phyloP scores from a whole-genome alignment of 2,888 invertebrate species.

The Neoaliturus tenellus region DNA sequence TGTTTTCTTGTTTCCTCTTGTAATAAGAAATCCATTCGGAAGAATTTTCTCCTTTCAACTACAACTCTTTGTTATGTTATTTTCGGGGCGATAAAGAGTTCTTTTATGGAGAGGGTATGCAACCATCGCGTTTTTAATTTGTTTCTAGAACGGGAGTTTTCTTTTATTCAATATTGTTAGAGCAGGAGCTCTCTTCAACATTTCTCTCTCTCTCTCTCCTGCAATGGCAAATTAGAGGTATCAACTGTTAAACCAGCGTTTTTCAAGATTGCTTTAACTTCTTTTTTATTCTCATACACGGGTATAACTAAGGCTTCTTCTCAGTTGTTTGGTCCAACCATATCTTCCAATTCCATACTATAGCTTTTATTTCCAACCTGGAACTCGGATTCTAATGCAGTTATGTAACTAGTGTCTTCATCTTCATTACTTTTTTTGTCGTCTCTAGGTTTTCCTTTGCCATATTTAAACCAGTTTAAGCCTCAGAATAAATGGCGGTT shows the following conservation, averaged over 20 bases:
- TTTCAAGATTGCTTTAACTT: background rate
- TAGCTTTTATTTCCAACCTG: background rate
- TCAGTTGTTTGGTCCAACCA: background rate
- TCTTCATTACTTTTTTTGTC: too few species aligned
- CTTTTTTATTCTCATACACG: background rate
- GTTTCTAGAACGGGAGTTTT: background rate
- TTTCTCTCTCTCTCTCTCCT: background rate
- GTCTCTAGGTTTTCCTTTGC: background rate
- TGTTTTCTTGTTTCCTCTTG: background rate
- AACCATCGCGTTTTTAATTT: background rate
- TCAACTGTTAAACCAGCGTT: background rate
- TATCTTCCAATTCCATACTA: background rate
- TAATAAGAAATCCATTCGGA: background rate
- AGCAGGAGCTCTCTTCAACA: background rate
- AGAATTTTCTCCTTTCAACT: background rate
- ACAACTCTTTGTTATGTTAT: background rate
- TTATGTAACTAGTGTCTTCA: background rate
- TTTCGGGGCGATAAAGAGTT: background rate
- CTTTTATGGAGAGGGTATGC: slow-evolving; percentile 16
- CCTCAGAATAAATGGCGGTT: background rate
- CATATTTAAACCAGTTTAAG: background rate
- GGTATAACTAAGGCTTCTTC: background rate
- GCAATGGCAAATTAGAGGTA: background rate
- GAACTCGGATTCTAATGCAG: background rate
- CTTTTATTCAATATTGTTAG: background rate